A percentile compares a stretch with the other conserved stretches of the same genome.
phyloP scores from a whole-genome alignment of 2,113 vertebrate species.

The Pachyramphus minor region DNA sequence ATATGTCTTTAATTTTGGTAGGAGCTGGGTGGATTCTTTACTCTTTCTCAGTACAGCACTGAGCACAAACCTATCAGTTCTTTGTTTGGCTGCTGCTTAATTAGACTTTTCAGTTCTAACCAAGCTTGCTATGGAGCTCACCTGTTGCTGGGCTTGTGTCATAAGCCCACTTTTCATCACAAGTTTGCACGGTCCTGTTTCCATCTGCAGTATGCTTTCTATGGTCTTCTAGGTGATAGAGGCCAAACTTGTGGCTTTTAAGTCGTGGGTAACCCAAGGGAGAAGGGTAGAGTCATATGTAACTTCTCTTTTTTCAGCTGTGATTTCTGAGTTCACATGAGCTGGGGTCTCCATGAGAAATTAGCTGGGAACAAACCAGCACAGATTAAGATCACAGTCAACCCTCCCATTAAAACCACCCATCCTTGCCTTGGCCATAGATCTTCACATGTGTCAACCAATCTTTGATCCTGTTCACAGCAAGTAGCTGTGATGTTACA shows the following conservation, averaged over 20 bases:
- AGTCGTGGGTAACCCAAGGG: background rate
- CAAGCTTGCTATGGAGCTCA: background rate
- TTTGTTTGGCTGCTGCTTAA: background rate
- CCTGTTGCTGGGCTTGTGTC: background rate
- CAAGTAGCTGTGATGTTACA: background rate
- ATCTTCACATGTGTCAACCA: background rate
- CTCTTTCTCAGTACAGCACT: background rate
- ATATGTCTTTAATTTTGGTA: slow-evolving; percentile 56
- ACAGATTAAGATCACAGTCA: background rate
- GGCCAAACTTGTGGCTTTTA: background rate
- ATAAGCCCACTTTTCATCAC: background rate
- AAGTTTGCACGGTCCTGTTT: background rate
- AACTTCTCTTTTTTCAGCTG: background rate
- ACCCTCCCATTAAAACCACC: background rate
- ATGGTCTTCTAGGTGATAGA: background rate
- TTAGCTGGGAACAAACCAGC: background rate
- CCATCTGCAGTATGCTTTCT: background rate
- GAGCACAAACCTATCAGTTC: background rate
- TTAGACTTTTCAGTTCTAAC: background rate
- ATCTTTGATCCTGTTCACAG: background rate
- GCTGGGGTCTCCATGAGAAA: background rate
- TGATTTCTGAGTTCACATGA: background rate
- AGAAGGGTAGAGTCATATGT: background rate
- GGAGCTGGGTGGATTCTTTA: slow-evolving; percentile 11
- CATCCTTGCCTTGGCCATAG: background rate